Evolutionary conservation across 2,888 invertebrate genomes (phyloP), one percentile per base, ranked within the genome.

Genomic region (Drosophila eohydei): DNA sequence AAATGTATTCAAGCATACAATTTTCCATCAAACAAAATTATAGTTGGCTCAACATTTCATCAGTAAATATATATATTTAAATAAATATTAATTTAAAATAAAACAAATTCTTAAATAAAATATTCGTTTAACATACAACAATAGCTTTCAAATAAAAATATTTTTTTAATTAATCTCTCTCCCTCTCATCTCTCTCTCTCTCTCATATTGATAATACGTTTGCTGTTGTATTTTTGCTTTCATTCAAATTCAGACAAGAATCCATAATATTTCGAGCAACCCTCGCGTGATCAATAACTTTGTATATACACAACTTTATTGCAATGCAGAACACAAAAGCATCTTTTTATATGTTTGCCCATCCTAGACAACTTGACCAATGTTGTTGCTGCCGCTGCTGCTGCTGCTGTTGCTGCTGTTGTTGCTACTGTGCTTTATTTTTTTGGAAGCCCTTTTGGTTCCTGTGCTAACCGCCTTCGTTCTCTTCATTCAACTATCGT

Each of bases 301-400:
- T 75, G 58, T 69, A 46, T 59, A 44, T 36, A 78, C 65, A 78
- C 56, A 70, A 54, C 50, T 70, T 77, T 77, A 77, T 78, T 74
- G 74, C 78, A 59, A 60, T 63, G 57, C 57, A 54, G 54, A 59
- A 66, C 41, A 71, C 50, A 65, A 74, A 70, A 65, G 48, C 70
- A 77, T 78, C 52, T 66, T 78, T 76, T 68, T 64, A 58, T 73
- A n/a, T 59, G 63, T 72, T 63, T 71, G 76, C 52, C 28, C 69
- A 67, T 62, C 41, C 54, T 78, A 74, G 77, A 74, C 54, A 71
- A 64, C 36, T 62, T 63, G 9, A 34, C 55, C 48, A 59, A 67
- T 48, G 52, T n/a, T 58, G 58, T 4, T 65, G 48, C 9, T 30
- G 56, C 46, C 41, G 57, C 38, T 65, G 41, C 12, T 44, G 50